Base-by-base conservation (phyloP, 1,140 invertebrate genomes). In the Glossosoma conforme region DNA sequence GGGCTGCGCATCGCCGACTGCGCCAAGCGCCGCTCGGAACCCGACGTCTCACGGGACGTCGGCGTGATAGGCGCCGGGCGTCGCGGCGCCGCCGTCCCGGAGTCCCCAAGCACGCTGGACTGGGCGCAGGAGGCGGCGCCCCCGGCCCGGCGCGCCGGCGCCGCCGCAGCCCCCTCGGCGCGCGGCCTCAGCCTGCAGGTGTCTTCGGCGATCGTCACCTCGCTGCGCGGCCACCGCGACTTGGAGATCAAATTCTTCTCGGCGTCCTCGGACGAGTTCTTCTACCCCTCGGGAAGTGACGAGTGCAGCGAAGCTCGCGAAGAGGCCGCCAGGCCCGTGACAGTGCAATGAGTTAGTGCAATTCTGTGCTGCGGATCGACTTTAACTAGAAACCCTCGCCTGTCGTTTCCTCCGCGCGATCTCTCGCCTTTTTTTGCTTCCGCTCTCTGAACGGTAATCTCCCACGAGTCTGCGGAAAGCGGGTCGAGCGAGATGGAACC, bases 161-260 rank as follows among this genome's bases (percentile, higher is more conserved):
- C 53, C 8, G 42, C 46, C 11, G 51, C 53, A 22, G 50, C 49
- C 17, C 54, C 52, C 28, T 52, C 56, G 13, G 60, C 21, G 58
- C 65, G 4, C 68, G 69, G 43, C 63, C 65, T 56, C 20, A 60
- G 42, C 40, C 67, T 85, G 43, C 79, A 86, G 63, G 83, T 88
- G n/a, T 86, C 84, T 0, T 85, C 85, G 11, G 82, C 87, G 59
- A 87, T 88, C 47, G 82, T 87, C 22, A 86, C 84, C 15, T 87
- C 85, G 46, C 78, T 79, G 36, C 85, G 86, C 62, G 85, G 85
- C 3, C 85, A 87, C 61, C 73, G 85, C 37, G 85, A 87, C 65
- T 68, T 87, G 57, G 85, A 89, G 67, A 88, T 87, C 61, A 85
- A 84, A 60, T 83, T 88, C 66, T 86, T 83, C 65, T 82, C 81